A percentile compares a stretch with the other conserved stretches of the same genome.
Conservation (phyloP, 2,113 vertebrate species). For the Axis porcinus region DNA sequence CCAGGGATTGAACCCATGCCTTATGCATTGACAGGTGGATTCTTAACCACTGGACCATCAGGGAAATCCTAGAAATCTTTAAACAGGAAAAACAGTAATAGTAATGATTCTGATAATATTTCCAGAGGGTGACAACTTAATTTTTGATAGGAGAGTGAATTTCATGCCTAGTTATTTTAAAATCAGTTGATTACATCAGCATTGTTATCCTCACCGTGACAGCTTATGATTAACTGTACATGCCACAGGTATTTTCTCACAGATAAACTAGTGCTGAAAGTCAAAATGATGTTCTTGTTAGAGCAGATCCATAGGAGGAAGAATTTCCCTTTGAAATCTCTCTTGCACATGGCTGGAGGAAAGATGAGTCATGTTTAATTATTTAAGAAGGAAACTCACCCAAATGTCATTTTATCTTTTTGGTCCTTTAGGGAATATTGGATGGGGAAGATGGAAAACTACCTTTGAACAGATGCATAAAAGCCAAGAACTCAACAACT, state of each 20-base stretch:
- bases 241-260: not conserved
- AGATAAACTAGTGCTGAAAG: not conserved
- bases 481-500: not conserved
- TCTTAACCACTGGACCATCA: not conserved
- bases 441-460: not conserved
- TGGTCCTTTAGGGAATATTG: not conserved
- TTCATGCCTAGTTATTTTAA: not conserved
- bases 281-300: not conserved
- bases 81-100: not conserved
- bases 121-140: not conserved
- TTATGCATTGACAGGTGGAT: not conserved
- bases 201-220: not conserved
- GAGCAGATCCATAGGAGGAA: not conserved
- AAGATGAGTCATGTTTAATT: not conserved
- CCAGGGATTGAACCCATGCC: not conserved
- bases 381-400: not conserved
- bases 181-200: not conserved
- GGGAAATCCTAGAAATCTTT: not conserved
- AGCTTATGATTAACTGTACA: not conserved
- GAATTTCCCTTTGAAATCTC: not conserved
- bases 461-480: not conserved
- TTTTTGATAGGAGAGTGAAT: not conserved
- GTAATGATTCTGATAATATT: not conserved
- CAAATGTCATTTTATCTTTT: not conserved
- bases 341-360: not conserved